Base-by-base conservation (phyloP, 1,140 invertebrate genomes). In the Papilio dardanus region DNA sequence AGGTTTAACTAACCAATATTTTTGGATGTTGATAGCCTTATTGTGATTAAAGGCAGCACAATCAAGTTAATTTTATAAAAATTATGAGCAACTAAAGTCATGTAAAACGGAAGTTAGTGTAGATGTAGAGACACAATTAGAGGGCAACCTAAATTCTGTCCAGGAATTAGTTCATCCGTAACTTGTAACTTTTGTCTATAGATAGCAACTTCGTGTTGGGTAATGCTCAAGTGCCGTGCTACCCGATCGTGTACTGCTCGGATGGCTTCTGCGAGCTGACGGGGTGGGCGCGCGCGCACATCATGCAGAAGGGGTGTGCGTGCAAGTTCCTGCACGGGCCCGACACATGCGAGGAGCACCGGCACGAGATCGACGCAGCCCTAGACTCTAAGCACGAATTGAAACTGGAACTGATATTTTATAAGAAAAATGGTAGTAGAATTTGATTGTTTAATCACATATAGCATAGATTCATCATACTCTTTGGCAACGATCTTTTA, bases 121-220 rank as follows among this genome's bases (percentile, higher is more conserved):
- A 35, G 33, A n/a, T n/a, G 14, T 37, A 12, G 35, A 37, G 2
- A 12, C 14, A 42, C 14, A n/a, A 42, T 42, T 16, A 42, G 14
- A 14, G 40, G 12, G 40, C 14, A n/a, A 4, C 14, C 5, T 5
- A 42, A 42, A 42, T 42, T 40, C 12, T 42, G 12, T 42, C 12
- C 3, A 5, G 16, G 14, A 5, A 42, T 42, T 4, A 5, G 14
- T 50, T 5, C 21, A 50, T 5, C 6, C 37, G 24, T 68, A 24
- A 33, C 42, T 67, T 65, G 14, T 19, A 37, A 28, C 6, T 73
- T 71, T 80, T 82, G 40, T 67, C 42, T 66, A 79, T 96, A 99
- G 98, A 99, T 93, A 99, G 98, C 94, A 99, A 99, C 95, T 99
- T 99, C 94, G 98, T 99, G 84, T 95, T 99, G 91, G 98, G 98